Percentiles rank a stretch among this genome's conserved stretches.
phyloP scores from a whole-genome alignment of 2,797 vertebrate genomes.

The Coilia nasus region DNA sequence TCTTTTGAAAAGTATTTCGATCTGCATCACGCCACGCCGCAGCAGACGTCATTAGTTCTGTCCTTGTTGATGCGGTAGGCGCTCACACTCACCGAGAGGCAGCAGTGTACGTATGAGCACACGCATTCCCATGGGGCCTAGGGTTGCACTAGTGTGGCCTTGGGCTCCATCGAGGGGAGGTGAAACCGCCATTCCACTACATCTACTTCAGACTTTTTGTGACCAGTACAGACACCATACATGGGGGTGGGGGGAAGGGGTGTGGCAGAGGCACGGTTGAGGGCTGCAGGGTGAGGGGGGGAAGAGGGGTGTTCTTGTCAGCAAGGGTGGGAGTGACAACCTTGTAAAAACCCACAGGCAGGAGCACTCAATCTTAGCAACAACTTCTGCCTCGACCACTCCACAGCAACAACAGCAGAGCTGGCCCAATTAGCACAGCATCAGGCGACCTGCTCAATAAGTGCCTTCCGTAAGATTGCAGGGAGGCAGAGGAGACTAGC shows the following conservation, averaged over 20 bases:
- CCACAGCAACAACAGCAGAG: conserved; percentile 61
- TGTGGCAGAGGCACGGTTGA: no score
- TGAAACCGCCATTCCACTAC: neutral
- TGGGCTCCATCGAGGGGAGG: neutral
- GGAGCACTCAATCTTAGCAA: conserved; percentile 63
- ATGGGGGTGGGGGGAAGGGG: no score
- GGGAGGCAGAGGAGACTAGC: conserved; percentile 62
- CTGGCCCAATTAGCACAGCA: conserved; percentile 71
- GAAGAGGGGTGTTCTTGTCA: conserved; percentile 17
- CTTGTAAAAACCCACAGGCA: conserved; percentile 53
- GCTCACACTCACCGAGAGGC: neutral
- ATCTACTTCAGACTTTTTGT: neutral
- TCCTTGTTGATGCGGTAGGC: neutral
- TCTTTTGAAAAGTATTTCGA: neutral
- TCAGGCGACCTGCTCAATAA: conserved; percentile 71
- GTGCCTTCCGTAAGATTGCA: conserved; percentile 62
- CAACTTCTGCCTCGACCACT: conserved; percentile 63
- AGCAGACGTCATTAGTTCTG: neutral
- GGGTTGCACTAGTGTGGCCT: neutral
- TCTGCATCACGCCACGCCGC: neutral
- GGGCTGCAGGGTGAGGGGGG: neutral
- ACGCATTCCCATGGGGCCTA: neutral
- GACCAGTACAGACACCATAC: neutral
- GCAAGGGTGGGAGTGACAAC: conserved; percentile 44
- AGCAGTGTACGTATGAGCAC: neutral